A percentile compares a stretch with the other conserved stretches of the same genome.
Conservation (phyloP, 2,888 invertebrate genomes). For the Falcaria lacertinaria region DNA sequence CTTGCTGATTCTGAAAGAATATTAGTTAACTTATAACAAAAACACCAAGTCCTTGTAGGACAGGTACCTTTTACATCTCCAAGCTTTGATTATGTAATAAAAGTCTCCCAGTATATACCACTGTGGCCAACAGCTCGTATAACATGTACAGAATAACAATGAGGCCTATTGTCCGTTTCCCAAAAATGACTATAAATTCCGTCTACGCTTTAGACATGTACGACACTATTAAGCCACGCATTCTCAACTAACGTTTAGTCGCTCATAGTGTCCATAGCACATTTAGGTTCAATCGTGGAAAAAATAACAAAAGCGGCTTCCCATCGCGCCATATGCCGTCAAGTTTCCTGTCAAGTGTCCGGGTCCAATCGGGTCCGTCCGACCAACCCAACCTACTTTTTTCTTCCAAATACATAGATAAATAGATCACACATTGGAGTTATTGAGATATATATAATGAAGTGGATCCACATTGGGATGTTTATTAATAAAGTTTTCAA, state of each 20-base stretch:
- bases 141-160: conserved; percentile 28
- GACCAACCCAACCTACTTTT: not conserved
- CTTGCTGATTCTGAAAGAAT: too few relatives aligned
- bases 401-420: conserved; percentile 5
- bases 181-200: conserved; percentile 21
- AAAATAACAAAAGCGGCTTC: conserved; percentile 42
- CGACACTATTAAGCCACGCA: not conserved
- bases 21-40: too few relatives aligned
- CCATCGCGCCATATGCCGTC: conserved; percentile 48
- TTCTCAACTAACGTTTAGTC: conserved; percentile 7
- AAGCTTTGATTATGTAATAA: too few relatives aligned
- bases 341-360: conserved; percentile 43
- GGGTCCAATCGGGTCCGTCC: conserved; percentile 19
- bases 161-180: conserved; percentile 31
- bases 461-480: too few relatives aligned
- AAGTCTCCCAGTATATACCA: not conserved
- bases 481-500: too few relatives aligned
- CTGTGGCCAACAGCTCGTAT: not conserved
- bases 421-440: conserved; percentile 21
- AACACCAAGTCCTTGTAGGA: too few relatives aligned
- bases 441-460: too few relatives aligned
- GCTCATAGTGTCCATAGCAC: conserved; percentile 1
- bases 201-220: conserved; percentile 1
- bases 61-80: too few relatives aligned
- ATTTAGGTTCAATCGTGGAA: conserved; percentile 33